A percentile compares a stretch with the other conserved stretches of the same genome.
These are phyloP conservation scores for Philotrypesis tridentata DNA, from an alignment of 1,140 invertebrate genomes.

Conservation along the genomic window DNA sequence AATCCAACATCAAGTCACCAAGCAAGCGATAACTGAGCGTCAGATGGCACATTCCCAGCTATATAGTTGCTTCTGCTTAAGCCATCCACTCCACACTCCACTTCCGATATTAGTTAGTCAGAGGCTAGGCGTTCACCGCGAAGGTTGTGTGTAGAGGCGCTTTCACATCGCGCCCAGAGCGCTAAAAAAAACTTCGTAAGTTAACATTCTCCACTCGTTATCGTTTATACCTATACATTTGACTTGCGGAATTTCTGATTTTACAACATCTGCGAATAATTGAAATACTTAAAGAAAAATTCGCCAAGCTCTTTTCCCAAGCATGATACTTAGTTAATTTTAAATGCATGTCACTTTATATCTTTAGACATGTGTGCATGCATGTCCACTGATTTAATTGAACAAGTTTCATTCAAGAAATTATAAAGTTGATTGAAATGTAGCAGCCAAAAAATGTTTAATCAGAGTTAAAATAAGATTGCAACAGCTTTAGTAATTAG, in stretches of 20 bases:
- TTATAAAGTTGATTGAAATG: not conserved
- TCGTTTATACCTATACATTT: too few relatives aligned
- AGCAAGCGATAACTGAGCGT: too few relatives aligned
- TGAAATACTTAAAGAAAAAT: not conserved
- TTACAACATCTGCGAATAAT: not conserved
- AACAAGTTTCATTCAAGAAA: not conserved
- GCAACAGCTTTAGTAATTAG: too few relatives aligned
- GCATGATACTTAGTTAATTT: not conserved
- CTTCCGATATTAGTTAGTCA: slow-evolving; percentile 40
- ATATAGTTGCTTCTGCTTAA: too few relatives aligned
- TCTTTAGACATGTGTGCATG: not conserved
- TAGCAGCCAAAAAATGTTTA: too few relatives aligned
- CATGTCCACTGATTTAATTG: not conserved
- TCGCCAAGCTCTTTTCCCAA: too few relatives aligned
- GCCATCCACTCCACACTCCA: too few relatives aligned
- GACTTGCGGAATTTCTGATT: not conserved
- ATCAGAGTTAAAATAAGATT: too few relatives aligned
- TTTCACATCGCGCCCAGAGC: slow-evolving; percentile 21
- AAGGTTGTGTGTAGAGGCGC: slow-evolving; percentile 31
- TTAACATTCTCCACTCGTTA: not conserved
- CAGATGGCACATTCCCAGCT: too few relatives aligned
- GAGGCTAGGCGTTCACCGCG: slow-evolving; percentile 21
- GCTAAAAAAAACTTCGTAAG: slow-evolving; percentile 28
- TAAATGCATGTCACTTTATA: not conserved
- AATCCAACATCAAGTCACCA: too few relatives aligned